Base-by-base conservation (phyloP, 1,140 invertebrate species). In the Drosophila leontia region DNA sequence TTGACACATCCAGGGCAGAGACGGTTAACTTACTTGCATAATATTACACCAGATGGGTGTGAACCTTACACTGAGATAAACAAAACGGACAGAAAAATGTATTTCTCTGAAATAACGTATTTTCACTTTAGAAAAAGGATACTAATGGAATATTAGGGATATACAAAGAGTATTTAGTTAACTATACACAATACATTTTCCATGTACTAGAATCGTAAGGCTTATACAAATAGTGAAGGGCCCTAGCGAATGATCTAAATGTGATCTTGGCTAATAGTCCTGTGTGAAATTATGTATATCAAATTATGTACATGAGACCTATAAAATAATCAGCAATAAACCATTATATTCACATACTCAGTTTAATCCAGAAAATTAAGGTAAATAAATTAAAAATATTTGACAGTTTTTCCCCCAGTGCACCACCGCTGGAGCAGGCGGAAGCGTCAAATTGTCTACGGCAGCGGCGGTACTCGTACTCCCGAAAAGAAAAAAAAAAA, bases 391-490 rank as follows among this genome's bases (percentile, higher is more conserved):
- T 55, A 32, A 34, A 45, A 42, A 4, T 29, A 32, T 9, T 3
- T 12, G 23, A 3, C 1, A 17, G 12, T 13, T 44, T 55, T 45
- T 55, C 1, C 6, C n/a, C 7, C 9, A 68, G 59, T 67, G 64
- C 23, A 47, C 17, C 13, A 6, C 37, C 19, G 32, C 26, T 34
- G 12, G 4, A 48, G 69, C 32, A 63, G 71, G 80, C 88, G 88
- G 88, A 91, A 91, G 88, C 88, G 88, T 91, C 88, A 71, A 80
- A 91, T 91, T 91, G 88, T 91, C 88, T 91, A 91, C 84, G 88
- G 81, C 71, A 45, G 65, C 64, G 26, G 7, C 81, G 84, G 75
- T 61, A 44, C 58, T 55, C 17, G 8, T 32, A 44, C 47, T n/a
- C 47, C 45, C 65, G 50, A 78, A 80, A 77, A 62, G 34, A 53